Evolutionary conservation across 2,113 vertebrate genomes (phyloP).

Genomic region (Puffinus mauretanicus): DNA sequence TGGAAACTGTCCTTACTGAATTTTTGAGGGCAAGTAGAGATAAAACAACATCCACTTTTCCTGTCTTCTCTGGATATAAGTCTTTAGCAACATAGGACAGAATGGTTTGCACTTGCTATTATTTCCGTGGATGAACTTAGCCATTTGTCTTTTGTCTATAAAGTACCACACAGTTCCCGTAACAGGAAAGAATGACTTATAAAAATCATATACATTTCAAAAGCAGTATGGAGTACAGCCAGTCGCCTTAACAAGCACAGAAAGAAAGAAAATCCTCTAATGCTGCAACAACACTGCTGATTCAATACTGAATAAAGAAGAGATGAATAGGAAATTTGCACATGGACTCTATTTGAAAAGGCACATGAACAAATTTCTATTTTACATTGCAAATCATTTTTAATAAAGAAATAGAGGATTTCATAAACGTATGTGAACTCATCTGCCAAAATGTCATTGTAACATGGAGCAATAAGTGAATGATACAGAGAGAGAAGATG

Average conservation of each 20-base stretch:
- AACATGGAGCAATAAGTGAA: background rate
- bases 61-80: background rate
- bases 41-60: background rate
- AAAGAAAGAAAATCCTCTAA: constrained; percentile 2
- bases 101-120: background rate
- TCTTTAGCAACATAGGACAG: background rate
- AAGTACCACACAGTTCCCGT: background rate
- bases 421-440: background rate
- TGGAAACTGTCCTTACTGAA: background rate
- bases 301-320: background rate
- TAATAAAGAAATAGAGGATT: constrained; percentile 16
- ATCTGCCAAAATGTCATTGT: constrained; percentile 7
- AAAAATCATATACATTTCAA: constrained; percentile 25
- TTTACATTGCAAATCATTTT: constrained; percentile 28
- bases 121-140: background rate
- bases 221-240: background rate
- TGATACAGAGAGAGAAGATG: background rate
- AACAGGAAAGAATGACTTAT: background rate
- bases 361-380: constrained; percentile 2
- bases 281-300: background rate
- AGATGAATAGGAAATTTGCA: constrained; percentile 28
- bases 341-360: background rate
- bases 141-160: background rate
- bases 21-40: background rate
- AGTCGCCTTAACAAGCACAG: background rate